Conservation (phyloP, 2,797 vertebrate genomes). For the Sebastes miniatus region DNA sequence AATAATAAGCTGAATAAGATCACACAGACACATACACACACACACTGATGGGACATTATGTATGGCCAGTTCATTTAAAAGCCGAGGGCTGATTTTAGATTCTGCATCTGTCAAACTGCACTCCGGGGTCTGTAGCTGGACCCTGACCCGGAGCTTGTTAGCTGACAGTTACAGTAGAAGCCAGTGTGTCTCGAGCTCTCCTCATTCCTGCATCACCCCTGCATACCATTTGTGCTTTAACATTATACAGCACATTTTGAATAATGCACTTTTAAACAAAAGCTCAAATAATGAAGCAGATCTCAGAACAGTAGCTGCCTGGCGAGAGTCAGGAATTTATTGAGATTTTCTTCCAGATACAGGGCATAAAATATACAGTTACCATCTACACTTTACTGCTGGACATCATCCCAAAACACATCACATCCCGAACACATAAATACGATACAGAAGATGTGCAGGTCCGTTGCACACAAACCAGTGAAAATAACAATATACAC, state of each 20-base stretch:
- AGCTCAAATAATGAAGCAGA: not conserved
- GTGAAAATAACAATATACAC: not conserved
- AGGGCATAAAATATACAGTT: not conserved
- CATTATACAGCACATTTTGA: not conserved
- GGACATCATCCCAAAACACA: not conserved
- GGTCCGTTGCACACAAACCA: not conserved
- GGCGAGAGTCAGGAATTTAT: not conserved
- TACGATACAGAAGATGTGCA: not conserved
- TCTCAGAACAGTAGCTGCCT: too few species aligned
- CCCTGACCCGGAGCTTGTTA: conserved; percentile 32
- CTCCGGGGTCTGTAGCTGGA: not conserved
- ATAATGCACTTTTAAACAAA: not conserved
- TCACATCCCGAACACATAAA: not conserved
- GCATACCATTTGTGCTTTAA: not conserved
- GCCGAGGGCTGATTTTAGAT: conserved; percentile 22
- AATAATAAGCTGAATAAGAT: conserved; percentile 38
- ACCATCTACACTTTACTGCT: not conserved
- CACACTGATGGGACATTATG: not conserved
- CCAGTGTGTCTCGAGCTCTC: not conserved
- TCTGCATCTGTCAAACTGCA: conserved; percentile 22
- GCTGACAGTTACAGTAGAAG: conserved; percentile 4
- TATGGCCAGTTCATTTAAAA: not conserved
- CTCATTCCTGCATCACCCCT: not conserved
- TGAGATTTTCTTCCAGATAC: not conserved
- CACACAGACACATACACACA: not conserved